phyloP scores from a whole-genome alignment of 2,113 vertebrate species.

The Pipra filicauda region DNA sequence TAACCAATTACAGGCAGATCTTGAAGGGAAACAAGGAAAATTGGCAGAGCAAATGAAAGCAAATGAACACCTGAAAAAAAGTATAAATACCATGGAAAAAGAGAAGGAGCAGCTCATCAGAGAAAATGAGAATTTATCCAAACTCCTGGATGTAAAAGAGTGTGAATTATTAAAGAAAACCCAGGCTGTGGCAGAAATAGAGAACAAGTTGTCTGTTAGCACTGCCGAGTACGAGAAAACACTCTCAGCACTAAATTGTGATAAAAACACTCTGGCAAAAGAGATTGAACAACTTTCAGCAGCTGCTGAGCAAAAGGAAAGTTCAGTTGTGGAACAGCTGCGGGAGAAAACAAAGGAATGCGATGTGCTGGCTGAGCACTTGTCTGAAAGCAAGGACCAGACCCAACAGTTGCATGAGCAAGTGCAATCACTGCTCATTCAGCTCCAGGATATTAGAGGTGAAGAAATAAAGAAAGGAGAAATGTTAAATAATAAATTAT shows the following conservation, averaged over 20 bases:
- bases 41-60: conserved; percentile 63
- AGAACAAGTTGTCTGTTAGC: conserved; percentile 58
- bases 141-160: conserved; percentile 57
- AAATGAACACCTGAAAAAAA: conserved; percentile 59
- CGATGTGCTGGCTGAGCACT: conserved; percentile 50
- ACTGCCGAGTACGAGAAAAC: conserved; percentile 58
- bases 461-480: conserved; percentile 67
- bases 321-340: conserved; percentile 66
- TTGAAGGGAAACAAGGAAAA: conserved; percentile 65
- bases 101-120: conserved; percentile 65
- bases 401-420: conserved; percentile 64
- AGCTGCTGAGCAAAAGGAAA: conserved; percentile 67
- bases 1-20: conserved; percentile 63
- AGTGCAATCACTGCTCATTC: conserved; percentile 56
- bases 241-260: conserved; percentile 60
- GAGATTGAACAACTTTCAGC: conserved; percentile 64
- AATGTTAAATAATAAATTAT: conserved; percentile 45
- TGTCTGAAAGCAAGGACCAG: conserved; percentile 70
- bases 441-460: conserved; percentile 61
- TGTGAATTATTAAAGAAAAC: conserved; percentile 48
- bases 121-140: conserved; percentile 72
- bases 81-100: conserved; percentile 38
- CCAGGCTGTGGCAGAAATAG: conserved; percentile 62
- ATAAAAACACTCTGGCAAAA: conserved; percentile 71
- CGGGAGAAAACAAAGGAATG: conserved; percentile 77